A percentile compares a stretch with the other conserved stretches of the same genome.
phyloP scores from a whole-genome alignment of 2,113 vertebrate genomes.

The Urocynchramus pylzowi region DNA sequence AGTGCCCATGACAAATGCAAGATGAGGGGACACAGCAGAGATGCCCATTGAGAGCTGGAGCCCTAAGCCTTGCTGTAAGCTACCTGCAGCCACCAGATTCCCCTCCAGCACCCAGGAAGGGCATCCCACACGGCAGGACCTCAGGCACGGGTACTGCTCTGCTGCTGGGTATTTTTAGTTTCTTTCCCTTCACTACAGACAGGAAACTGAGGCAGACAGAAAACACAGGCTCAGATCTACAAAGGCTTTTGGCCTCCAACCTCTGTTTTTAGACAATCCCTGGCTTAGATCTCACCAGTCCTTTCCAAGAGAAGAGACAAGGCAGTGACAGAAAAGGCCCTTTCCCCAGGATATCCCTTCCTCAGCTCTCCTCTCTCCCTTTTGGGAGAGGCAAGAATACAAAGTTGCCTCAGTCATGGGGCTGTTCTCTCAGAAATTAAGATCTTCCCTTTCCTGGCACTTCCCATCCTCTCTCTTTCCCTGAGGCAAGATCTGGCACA shows the following conservation, averaged over 20 bases:
- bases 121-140: background rate
- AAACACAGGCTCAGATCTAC: background rate
- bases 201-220: constrained; percentile 35
- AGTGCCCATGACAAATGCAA: background rate
- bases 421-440: constrained; percentile 25
- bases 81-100: background rate
- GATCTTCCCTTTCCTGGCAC: constrained; percentile 42
- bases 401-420: background rate
- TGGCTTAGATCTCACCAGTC: background rate
- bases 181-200: background rate
- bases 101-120: background rate
- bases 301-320: background rate
- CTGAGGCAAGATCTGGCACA: constrained; percentile 58
- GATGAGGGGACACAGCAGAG: background rate
- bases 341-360: background rate
- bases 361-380: background rate
- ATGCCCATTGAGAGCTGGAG: background rate
- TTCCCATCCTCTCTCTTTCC: background rate
- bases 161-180: background rate
- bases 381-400: background rate
- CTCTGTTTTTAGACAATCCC: background rate
- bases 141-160: background rate
- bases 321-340: background rate
- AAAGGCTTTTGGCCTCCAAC: background rate
- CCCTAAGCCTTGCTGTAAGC: background rate